phyloP scores from a whole-genome alignment of 2,113 vertebrate genomes.

The Cephalopterus ornatus region DNA sequence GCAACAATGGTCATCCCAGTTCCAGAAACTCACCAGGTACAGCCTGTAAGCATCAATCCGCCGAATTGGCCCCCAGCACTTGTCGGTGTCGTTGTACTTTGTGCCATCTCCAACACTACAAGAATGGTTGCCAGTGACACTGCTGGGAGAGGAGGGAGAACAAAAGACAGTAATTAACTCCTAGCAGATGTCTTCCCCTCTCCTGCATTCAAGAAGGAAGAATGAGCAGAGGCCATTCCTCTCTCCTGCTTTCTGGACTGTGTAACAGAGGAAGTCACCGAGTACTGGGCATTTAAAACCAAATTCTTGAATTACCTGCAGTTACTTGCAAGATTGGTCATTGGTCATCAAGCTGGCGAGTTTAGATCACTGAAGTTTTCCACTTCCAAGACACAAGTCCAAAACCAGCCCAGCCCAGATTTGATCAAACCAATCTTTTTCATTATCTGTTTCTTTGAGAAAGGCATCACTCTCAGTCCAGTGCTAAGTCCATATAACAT shows the following conservation, averaged over 20 bases:
- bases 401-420: background rate
- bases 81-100: constrained; percentile 89
- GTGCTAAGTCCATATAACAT: background rate
- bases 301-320: background rate
- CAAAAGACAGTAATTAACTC: constrained; percentile 44
- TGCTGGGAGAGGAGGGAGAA: constrained; percentile 53
- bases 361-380: background rate
- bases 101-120: constrained; percentile 79
- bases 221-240: background rate
- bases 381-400: background rate
- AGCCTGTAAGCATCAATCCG: constrained; percentile 92
- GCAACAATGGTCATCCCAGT: background rate
- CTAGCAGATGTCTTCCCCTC: background rate
- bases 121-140: constrained; percentile 82
- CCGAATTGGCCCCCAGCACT: constrained; percentile 90
- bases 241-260: background rate
- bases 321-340: background rate
- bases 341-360: background rate
- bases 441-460: background rate
- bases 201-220: background rate
- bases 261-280: background rate
- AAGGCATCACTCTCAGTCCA: background rate
- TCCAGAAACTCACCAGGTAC: constrained; percentile 85
- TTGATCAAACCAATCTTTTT: background rate
- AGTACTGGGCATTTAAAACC: background rate